These are phyloP conservation scores for Lepeophtheirus nordmannii DNA, from an alignment of 2,888 invertebrate species.

Conservation along the genomic window DNA sequence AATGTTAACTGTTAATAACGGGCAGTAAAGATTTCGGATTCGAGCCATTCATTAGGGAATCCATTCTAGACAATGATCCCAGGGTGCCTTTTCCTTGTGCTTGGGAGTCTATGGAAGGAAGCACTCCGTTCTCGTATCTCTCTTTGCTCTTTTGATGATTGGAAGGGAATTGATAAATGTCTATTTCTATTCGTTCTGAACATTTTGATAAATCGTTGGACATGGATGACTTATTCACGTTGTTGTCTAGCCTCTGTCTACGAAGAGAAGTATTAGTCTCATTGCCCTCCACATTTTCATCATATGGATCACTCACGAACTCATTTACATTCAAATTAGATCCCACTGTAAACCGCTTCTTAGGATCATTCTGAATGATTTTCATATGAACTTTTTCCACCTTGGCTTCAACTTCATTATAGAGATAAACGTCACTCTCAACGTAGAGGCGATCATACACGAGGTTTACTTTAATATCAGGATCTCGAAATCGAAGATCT, in stretches of 20 bases:
- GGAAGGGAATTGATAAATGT: background rate
- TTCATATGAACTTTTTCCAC: conserved; percentile 17
- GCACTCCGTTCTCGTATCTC: background rate
- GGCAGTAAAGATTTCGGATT: no score
- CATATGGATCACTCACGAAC: background rate
- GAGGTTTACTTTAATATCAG: background rate
- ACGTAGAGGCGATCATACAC: conserved; percentile 22
- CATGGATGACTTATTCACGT: background rate
- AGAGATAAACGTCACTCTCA: conserved; percentile 21
- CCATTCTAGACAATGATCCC: background rate
- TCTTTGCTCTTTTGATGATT: background rate
- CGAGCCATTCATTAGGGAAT: background rate
- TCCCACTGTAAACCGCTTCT: background rate
- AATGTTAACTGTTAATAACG: no score
- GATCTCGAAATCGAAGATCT: background rate
- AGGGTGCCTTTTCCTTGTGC: background rate
- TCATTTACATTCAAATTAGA: background rate
- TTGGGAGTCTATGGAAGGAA: background rate
- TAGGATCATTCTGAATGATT: background rate
- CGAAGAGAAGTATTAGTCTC: background rate
- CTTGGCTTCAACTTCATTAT: conserved; percentile 14
- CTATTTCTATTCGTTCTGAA: background rate
- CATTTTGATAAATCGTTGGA: background rate
- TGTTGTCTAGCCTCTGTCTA: background rate
- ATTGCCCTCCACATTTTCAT: background rate